A percentile compares a stretch with the other conserved stretches of the same genome.
Evolutionary conservation across 2,797 vertebrate species (phyloP).

Genomic region (Catharus ustulatus): DNA sequence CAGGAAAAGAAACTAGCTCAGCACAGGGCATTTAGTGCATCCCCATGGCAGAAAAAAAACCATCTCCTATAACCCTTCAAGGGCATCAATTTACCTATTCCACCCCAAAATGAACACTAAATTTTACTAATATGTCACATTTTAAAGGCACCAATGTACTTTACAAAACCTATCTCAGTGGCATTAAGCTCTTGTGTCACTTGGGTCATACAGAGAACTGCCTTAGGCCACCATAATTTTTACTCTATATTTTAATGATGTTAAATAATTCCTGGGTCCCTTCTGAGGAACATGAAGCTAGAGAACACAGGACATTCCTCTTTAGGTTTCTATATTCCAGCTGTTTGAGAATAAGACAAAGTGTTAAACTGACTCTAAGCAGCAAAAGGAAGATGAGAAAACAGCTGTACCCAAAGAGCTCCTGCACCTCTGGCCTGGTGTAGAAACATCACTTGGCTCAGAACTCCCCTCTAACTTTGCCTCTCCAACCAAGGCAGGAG

Average conservation of each 20-base stretch:
- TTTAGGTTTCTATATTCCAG: neutral
- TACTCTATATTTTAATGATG: neutral
- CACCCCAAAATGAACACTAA: neutral
- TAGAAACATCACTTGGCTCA: neutral
- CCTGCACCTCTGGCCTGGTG: neutral
- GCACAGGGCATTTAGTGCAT: neutral
- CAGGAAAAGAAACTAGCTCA: neutral
- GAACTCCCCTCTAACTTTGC: neutral
- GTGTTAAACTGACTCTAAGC: neutral
- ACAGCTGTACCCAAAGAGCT: neutral
- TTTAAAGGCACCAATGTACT: neutral
- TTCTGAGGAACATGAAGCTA: neutral
- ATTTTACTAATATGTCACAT: neutral
- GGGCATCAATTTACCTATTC: neutral
- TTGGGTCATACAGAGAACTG: neutral
- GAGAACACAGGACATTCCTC: neutral
- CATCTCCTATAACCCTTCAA: neutral
- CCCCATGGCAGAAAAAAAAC: neutral
- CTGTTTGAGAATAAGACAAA: neutral
- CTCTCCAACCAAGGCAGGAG: neutral
- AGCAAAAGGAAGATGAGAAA: neutral
- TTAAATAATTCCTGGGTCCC: neutral
- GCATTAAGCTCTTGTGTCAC: neutral
- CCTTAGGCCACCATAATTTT: neutral
- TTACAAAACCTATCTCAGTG: neutral